Evolutionary conservation across 2,113 vertebrate species (phyloP), one percentile per base, ranked within the genome.

Genomic region (Callopanchax toddi): DNA sequence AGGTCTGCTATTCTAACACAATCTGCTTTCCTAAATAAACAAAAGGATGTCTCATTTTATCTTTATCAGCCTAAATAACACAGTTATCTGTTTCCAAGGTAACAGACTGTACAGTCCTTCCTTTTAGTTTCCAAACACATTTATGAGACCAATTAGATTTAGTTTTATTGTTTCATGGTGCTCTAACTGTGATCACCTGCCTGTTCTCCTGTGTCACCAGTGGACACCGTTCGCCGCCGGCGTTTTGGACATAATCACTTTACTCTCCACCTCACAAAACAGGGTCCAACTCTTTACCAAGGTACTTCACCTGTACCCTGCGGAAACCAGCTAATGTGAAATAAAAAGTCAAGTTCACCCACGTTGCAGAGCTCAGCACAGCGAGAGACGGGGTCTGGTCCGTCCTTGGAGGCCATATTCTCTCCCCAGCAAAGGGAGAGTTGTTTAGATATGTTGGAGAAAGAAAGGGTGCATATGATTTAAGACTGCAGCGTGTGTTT

Each of bases 381-480:
- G 57, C 54, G 71, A 67, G 45, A 66, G 60, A 76, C 44, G 49
- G 50, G 55, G 51, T 63, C 52, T 13, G 22, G 17, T 72, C 40
- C 50, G 67, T 60, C 81, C 74, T 79, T 78, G 60, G 58, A 75
- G 76, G 69, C 60, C 52, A 25, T 50, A 55, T 57, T 56, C 45
- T 42, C 43, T 43, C 65, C 61, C 34, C 26, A 39, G 68, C 49
- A 67, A 23, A 6, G 20, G 66, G 66, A 68, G 52, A 59, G 70
- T 68, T 76, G 78, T 65, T 81, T 64, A 58, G 67, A 75, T 25
- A 67, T 36, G 40, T 20, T 39, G 61, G 34, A 57, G 39, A 32
- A 52, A 57, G 39, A 32, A 52, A 46, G 66, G 53, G 46, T 5
- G 55, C 68, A 76, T 68, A 53, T 84, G 79, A 86, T 86, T 82